A percentile compares a stretch with the other conserved stretches of the same genome.
These are phyloP conservation scores for Oegoconia quadripuncta DNA, from an alignment of 2,888 invertebrate species.

Conservation along the genomic window DNA sequence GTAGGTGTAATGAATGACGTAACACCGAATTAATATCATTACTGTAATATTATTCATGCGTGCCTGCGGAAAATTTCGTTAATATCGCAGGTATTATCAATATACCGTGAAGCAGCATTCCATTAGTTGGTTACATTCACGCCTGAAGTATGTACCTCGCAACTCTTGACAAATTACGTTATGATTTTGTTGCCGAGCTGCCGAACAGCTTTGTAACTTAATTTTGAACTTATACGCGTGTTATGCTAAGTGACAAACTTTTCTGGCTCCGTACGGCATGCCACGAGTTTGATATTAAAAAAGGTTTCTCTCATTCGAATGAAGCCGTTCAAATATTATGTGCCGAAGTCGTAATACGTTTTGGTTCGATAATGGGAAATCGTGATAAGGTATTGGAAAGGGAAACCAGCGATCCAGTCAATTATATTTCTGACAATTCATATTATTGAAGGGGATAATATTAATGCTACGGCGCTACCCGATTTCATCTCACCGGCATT, in stretches of 20 bases:
- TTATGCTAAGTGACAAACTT: conserved; percentile 42
- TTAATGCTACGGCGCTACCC: conserved; percentile 5
- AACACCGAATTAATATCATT: no score
- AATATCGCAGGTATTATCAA: no score
- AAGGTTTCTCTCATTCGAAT: conserved; percentile 27
- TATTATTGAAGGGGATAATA: conserved; percentile 1
- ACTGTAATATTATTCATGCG: neutral
- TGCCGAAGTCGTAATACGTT: conserved; percentile 13
- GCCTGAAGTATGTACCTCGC: conserved; percentile 19
- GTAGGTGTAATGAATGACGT: no score
- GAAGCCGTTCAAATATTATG: conserved; percentile 19
- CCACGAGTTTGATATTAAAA: conserved; percentile 20
- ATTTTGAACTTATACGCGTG: conserved; percentile 43
- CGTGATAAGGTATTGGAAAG: neutral
- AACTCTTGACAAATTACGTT: conserved; percentile 63
- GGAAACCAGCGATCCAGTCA: neutral
- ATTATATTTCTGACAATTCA: neutral
- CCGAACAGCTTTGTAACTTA: conserved; percentile 44
- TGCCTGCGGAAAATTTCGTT: neutral
- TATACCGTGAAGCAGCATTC: neutral
- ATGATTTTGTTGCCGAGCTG: conserved; percentile 53
- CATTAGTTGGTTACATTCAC: neutral
- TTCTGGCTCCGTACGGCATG: conserved; percentile 23
- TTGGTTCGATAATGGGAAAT: no score
- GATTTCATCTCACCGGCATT: no score